Conservation (phyloP, 2,888 invertebrate species). For the Nomada ferruginata region DNA sequence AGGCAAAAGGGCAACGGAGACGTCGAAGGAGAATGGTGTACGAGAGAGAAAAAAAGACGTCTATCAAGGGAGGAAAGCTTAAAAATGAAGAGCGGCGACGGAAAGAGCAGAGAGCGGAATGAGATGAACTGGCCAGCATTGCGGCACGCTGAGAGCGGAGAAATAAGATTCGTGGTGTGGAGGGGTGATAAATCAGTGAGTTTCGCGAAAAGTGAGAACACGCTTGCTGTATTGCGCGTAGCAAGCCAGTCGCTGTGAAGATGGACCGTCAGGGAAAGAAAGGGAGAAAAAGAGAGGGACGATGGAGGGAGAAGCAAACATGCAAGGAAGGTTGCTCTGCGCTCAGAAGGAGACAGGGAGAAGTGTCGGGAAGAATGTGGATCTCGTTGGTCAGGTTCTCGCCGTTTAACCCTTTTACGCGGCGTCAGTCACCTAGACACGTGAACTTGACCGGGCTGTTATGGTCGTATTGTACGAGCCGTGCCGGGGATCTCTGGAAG, state of each 20-base stretch:
- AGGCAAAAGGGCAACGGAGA: neutral
- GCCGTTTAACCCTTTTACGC: conserved; percentile 19
- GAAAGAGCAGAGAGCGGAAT: conserved; percentile 27
- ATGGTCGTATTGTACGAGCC: neutral
- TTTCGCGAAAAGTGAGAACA: conserved; percentile 64
- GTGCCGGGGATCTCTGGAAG: neutral
- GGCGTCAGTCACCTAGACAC: neutral
- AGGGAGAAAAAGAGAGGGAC: neutral
- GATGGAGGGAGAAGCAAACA: neutral
- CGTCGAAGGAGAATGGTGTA: neutral
- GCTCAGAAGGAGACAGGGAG: neutral
- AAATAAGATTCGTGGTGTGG: conserved; percentile 66
- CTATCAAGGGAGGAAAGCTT: conserved; percentile 41
- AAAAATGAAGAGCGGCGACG: conserved; percentile 33
- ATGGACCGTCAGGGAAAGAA: conserved; percentile 10
- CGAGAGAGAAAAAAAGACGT: conserved; percentile 15
- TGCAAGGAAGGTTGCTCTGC: conserved; percentile 1
- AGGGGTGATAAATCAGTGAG: conserved; percentile 73
- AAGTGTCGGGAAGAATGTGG: neutral
- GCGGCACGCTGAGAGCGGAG: conserved; percentile 61
- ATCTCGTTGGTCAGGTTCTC: conserved; percentile 15
- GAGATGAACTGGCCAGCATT: conserved; percentile 23
- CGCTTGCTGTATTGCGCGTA: conserved; percentile 37
- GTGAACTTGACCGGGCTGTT: conserved; percentile 22
- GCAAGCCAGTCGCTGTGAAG: conserved; percentile 28